Evolutionary conservation across 53 echinoderm and acorn worm species (phyloP).

Genomic region (Stichopus horrens): DNA sequence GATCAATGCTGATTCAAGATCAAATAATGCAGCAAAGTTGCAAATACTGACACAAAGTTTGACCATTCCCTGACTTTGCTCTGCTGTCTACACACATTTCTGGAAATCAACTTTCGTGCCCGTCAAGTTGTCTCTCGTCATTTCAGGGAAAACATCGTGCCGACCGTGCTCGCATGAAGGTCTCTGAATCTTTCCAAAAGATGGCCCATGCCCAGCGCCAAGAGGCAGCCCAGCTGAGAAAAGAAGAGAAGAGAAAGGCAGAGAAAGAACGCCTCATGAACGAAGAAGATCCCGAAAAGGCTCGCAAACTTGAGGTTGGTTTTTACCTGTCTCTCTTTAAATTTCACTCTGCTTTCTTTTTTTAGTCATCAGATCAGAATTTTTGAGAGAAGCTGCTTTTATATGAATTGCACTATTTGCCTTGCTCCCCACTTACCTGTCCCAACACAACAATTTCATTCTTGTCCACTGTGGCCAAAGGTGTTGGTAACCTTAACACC

Average conservation of each 20-base stretch:
- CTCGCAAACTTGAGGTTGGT: slow-evolving; percentile 87
- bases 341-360: background rate
- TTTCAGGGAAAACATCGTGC: slow-evolving; percentile 86
- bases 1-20: too few relatives aligned
- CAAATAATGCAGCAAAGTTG: too few relatives aligned
- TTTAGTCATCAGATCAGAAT: background rate
- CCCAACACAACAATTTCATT: too few relatives aligned
- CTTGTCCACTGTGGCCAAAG: too few relatives aligned
- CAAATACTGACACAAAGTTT: too few relatives aligned
- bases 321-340: too few relatives aligned
- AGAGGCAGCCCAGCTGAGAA: slow-evolving; percentile 87
- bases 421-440: too few relatives aligned
- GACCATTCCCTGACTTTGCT: too few relatives aligned
- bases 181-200: slow-evolving; percentile 89
- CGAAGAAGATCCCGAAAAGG: slow-evolving; percentile 98
- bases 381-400: too few relatives aligned
- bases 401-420: too few relatives aligned
- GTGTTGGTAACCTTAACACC: too few relatives aligned
- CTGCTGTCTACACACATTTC: too few relatives aligned
- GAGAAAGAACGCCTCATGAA: slow-evolving; percentile 97
- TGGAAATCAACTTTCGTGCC: background rate
- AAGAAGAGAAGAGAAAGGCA: slow-evolving; percentile 87
- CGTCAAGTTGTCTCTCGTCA: background rate
- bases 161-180: slow-evolving; percentile 82
- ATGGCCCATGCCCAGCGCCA: slow-evolving; percentile 95